Evolutionary conservation across 1,140 invertebrate species (phyloP).

Genomic region (Zeugodacus cucurbitae): DNA sequence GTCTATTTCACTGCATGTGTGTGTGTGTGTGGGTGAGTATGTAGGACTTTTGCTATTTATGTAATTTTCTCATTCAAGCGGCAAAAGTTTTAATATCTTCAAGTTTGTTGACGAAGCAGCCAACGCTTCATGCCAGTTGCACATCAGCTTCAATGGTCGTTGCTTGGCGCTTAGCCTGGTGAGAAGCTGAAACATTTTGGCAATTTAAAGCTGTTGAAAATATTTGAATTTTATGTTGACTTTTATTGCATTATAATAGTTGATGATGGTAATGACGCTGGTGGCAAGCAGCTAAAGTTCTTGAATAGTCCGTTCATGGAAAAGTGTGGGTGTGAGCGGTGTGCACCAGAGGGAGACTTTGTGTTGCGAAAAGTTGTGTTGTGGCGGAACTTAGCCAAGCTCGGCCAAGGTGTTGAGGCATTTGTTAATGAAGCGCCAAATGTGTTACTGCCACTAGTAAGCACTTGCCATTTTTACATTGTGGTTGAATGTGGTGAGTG

Average conservation of each 20-base stretch:
- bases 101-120: slow-evolving; percentile 27
- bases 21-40: background rate
- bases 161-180: background rate
- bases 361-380: background rate
- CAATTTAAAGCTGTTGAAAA: slow-evolving; percentile 36
- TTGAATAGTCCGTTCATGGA: background rate
- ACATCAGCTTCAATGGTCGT: background rate
- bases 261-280: slow-evolving; percentile 16
- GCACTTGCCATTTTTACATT: background rate
- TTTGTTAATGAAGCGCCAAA: slow-evolving; percentile 25
- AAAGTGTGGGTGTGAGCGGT: background rate
- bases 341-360: background rate
- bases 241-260: slow-evolving; percentile 39
- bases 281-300: slow-evolving; percentile 21
- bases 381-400: background rate
- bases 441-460: background rate
- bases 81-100: slow-evolving; percentile 37
- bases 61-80: slow-evolving; percentile 21
- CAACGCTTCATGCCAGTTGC: slow-evolving; percentile 12
- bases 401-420: slow-evolving; percentile 12
- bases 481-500: background rate
- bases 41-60: background rate
- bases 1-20: background rate
- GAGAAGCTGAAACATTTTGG: slow-evolving; percentile 9
- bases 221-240: slow-evolving; percentile 37